Percentiles rank a stretch among this genome's conserved stretches.
Evolutionary conservation across 2,797 vertebrate species (phyloP).

Genomic region (Acanthornis magna): DNA sequence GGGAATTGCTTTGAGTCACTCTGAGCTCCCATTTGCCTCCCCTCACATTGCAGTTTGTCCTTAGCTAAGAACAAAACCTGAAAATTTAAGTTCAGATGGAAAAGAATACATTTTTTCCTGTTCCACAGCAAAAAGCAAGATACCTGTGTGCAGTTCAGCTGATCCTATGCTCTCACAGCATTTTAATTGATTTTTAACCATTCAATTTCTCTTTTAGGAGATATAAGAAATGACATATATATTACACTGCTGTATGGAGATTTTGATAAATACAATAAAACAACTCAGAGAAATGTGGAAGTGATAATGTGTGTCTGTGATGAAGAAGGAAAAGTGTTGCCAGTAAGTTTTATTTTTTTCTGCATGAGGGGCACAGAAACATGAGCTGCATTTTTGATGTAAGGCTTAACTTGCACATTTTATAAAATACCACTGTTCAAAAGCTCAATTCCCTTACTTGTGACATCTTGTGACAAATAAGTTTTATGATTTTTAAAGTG

Average conservation of each 20-base stretch:
- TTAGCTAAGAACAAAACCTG: neutral
- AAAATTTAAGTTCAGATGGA: neutral
- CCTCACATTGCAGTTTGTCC: too few species aligned
- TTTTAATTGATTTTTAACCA: neutral
- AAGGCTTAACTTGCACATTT: neutral
- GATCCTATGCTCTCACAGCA: neutral
- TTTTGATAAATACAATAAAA: constrained; percentile 98
- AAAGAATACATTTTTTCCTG: neutral
- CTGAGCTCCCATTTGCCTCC: neutral
- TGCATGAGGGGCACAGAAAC: neutral
- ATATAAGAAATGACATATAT: constrained; percentile 98
- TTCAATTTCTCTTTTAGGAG: constrained; percentile 72
- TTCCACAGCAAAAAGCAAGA: neutral
- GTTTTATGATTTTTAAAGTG: neutral
- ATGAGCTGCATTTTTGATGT: neutral
- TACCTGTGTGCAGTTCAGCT: neutral
- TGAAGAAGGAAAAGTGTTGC: constrained; percentile 90
- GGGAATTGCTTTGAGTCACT: neutral
- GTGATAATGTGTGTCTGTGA: constrained; percentile 96
- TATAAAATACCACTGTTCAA: neutral
- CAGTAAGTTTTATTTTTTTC: constrained; percentile 76
- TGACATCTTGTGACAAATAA: neutral
- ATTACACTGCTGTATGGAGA: constrained; percentile 89
- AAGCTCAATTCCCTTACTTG: neutral
- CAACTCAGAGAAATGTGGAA: constrained; percentile 95